phyloP scores from a whole-genome alignment of 2,888 invertebrate genomes.

The Hirtodrosophila confusa region DNA sequence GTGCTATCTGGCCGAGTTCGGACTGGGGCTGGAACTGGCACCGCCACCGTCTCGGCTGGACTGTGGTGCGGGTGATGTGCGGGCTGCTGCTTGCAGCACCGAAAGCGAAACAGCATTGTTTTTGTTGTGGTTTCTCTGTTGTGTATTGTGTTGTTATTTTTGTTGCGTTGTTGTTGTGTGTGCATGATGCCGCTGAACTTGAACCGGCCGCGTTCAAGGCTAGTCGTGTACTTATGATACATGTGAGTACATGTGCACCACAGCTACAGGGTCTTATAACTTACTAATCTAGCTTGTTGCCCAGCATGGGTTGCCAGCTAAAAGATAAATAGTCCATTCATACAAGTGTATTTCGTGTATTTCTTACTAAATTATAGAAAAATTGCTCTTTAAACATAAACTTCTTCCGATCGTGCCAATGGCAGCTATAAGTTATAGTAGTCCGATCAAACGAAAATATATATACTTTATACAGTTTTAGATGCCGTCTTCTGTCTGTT shows the following conservation, averaged over 20 bases:
- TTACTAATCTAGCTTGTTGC: slow-evolving; percentile 3
- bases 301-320: no score
- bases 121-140: slow-evolving; percentile 21
- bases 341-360: no score
- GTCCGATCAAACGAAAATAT: no score
- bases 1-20: slow-evolving; percentile 55
- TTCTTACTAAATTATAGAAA: no score
- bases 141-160: slow-evolving; percentile 7
- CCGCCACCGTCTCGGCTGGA: slow-evolving; percentile 11
- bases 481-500: no score
- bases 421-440: no score
- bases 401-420: no score
- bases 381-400: no score
- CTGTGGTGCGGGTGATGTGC: slow-evolving; percentile 50
- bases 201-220: slow-evolving; percentile 76
- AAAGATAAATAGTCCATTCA: no score
- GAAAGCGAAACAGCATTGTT: slow-evolving; percentile 63
- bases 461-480: no score
- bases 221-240: slow-evolving; percentile 37
- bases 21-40: slow-evolving; percentile 25
- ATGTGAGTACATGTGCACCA: slow-evolving; percentile 42
- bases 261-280: slow-evolving; percentile 21
- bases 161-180: slow-evolving; percentile 38
- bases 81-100: slow-evolving; percentile 43
- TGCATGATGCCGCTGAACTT: slow-evolving; percentile 71